Percentiles rank a stretch among this genome's conserved stretches.
These are phyloP conservation scores for Prionace glauca DNA, from an alignment of 2,797 vertebrate species.

Conservation along the genomic window DNA sequence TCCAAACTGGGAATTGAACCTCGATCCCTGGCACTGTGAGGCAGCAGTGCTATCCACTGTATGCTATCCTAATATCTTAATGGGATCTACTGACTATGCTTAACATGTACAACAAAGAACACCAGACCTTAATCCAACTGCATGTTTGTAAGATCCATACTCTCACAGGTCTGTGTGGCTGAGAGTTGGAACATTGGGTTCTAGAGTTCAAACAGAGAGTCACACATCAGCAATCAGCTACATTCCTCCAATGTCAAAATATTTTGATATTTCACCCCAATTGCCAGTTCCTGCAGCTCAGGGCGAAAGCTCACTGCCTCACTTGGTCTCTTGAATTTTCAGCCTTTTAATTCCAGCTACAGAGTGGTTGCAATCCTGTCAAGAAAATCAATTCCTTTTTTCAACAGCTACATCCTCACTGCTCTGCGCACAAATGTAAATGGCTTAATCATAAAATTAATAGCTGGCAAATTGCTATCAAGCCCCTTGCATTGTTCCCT, in stretches of 20 bases:
- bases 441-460: neutral
- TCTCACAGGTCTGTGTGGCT: neutral
- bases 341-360: neutral
- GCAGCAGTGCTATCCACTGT: too few relatives aligned
- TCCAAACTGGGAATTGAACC: too few relatives aligned
- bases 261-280: neutral
- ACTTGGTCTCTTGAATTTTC: neutral
- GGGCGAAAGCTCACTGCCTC: neutral
- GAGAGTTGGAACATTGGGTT: neutral
- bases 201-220: neutral
- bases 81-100: too few relatives aligned
- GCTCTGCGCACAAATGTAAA: neutral
- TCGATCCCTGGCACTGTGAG: too few relatives aligned
- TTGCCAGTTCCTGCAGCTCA: neutral
- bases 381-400: neutral
- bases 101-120: neutral
- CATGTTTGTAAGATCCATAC: neutral
- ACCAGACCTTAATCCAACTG: neutral
- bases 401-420: neutral
- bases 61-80: too few relatives aligned
- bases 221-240: neutral
- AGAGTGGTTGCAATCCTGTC: neutral
- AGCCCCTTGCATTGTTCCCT: neutral
- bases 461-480: neutral
- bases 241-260: neutral